Percentiles rank a stretch among this genome's conserved stretches.
phyloP scores from a whole-genome alignment of 2,888 invertebrate genomes.

The Aphrophora alni region DNA sequence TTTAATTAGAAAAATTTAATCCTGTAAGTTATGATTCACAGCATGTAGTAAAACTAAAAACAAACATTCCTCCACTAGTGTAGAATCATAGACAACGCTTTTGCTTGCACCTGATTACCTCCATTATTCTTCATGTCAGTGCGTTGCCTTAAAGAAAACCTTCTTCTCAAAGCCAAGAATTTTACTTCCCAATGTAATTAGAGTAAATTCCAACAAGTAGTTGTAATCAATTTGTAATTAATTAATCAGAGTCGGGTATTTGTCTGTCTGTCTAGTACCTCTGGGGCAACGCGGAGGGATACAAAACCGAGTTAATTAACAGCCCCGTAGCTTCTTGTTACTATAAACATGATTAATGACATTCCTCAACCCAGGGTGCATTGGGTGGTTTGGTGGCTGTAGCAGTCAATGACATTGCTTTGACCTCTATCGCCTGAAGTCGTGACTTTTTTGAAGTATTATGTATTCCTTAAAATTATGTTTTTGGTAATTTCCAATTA shows the following conservation, averaged over 20 bases:
- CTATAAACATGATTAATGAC: neutral
- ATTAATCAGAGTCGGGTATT: neutral
- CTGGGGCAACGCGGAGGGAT: neutral
- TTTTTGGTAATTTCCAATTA: too few relatives aligned
- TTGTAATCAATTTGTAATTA: neutral
- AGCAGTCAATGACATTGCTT: neutral
- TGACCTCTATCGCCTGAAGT: too few relatives aligned
- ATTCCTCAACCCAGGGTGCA: neutral
- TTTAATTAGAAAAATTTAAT: too few relatives aligned
- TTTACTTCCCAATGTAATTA: neutral
- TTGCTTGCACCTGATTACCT: too few relatives aligned
- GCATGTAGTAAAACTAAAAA: too few relatives aligned
- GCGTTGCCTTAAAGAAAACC: too few relatives aligned
- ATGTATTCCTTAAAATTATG: too few relatives aligned
- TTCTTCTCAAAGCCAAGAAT: neutral
- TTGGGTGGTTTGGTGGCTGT: neutral
- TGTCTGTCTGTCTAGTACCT: neutral
- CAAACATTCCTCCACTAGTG: too few relatives aligned
- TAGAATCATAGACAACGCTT: too few relatives aligned
- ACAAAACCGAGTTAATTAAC: neutral
- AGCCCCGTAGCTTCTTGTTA: neutral
- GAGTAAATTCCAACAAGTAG: conserved; percentile 1
- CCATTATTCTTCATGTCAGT: too few relatives aligned
- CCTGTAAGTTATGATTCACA: too few relatives aligned
- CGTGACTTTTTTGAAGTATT: too few relatives aligned